Base-by-base conservation (phyloP, 2,797 vertebrate species). In the Takifugu rubripes region DNA sequence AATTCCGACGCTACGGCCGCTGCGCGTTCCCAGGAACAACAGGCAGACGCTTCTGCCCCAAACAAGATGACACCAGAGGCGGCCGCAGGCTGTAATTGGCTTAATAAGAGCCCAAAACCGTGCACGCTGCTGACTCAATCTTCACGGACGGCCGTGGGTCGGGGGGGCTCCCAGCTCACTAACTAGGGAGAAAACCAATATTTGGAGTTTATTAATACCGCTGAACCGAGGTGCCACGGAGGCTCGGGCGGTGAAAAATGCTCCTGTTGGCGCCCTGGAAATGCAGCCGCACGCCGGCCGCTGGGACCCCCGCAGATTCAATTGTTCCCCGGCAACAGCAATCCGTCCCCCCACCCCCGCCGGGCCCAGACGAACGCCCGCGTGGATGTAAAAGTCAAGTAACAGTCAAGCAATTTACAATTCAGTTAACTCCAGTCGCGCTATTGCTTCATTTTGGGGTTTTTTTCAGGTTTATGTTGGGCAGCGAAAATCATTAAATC, bases 151-250 rank as follows among this genome's bases (percentile, higher is more conserved):
- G 69, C 67, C 61, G 61, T 61, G 65, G 68, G 82, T 85, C 84
- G 75, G 80, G 59, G 50, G 62, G 75, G 68, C 79, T 68, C 70
- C 64, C 62, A n/a, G 67, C 70, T 74, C 55, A 51, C 70, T 88
- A 85, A 88, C 82, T 75, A 84, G 68, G 66, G 66, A 67, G 62
- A 84, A 85, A 86, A 84, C 77, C 80, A 82, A 88, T 86, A 86
- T 87, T 89, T 86, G 79, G 72, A 84, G 72, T 80, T 60, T 70
- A 82, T 88, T 87, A 81, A 87, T 87, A 79, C 75, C 74, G 82
- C 78, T 77, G 82, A 85, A 87, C 70, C 64, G 79, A 73, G 78
- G 75, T 81, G 79, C 73, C 25, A 49, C 64, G 49, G 73, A 75
- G 78, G 75, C 64, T 75, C 45, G 24, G 1, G 17, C 63, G 75